A percentile compares a stretch with the other conserved stretches of the same genome.
phyloP scores from a whole-genome alignment of 2,888 invertebrate species.

The Callyntrura guangdongensis region DNA sequence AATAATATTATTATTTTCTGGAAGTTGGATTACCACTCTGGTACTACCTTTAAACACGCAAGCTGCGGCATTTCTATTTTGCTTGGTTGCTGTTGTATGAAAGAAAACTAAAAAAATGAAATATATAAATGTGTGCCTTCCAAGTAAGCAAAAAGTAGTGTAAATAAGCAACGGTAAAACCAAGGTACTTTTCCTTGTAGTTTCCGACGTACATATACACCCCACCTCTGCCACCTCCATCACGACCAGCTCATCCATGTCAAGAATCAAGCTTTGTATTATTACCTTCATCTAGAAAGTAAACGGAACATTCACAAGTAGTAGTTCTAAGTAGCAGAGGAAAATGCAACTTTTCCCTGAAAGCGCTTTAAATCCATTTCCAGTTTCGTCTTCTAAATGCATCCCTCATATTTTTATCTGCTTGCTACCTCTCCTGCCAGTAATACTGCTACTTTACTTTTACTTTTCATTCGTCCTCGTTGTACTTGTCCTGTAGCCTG shows the following conservation, averaged over 20 bases:
- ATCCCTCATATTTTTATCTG: neutral
- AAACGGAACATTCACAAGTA: constrained; percentile 16
- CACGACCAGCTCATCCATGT: constrained; percentile 26
- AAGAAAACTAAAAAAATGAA: constrained; percentile 38
- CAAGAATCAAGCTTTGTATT: constrained; percentile 29
- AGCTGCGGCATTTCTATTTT: constrained; percentile 58
- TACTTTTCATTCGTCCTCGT: constrained; percentile 9
- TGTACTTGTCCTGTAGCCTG: neutral
- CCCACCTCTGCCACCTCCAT: neutral
- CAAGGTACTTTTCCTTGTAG: constrained; percentile 18
- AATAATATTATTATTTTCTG: constrained; percentile 48
- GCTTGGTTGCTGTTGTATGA: constrained; percentile 41
- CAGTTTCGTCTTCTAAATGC: constrained; percentile 3
- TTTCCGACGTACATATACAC: neutral
- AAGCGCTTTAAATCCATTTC: constrained; percentile 42
- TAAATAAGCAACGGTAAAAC: neutral
- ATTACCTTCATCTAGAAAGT: neutral
- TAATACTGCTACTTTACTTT: constrained; percentile 17
- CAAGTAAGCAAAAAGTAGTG: neutral
- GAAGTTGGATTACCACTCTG: constrained; percentile 50
- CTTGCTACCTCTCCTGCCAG: neutral
- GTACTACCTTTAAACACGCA: constrained; percentile 57
- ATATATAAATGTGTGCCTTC: constrained; percentile 5
- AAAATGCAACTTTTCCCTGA: constrained; percentile 26
- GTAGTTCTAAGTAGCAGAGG: neutral